A percentile compares a stretch with the other conserved stretches of the same genome.
Evolutionary conservation across 2,888 invertebrate genomes (phyloP).

Genomic region (Andrena bicolor): DNA sequence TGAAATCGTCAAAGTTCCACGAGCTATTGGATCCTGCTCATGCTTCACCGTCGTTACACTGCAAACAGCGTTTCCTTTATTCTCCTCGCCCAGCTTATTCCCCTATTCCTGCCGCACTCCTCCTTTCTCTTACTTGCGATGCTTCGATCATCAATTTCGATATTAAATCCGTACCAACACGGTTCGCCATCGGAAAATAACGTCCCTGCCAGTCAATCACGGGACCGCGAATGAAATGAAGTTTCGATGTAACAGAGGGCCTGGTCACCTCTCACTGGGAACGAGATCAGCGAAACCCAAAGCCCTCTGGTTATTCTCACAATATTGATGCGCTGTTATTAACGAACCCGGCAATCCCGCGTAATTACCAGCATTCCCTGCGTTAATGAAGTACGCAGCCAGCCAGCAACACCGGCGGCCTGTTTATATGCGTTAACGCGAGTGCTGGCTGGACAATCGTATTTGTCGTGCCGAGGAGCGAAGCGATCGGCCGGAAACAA

Average conservation of each 20-base stretch:
- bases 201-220: neutral
- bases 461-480: constrained; percentile 10
- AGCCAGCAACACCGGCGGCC: neutral
- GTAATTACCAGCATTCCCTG: constrained; percentile 25
- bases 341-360: constrained; percentile 23
- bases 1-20: constrained; percentile 2
- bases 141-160: too few relatives aligned
- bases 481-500: constrained; percentile 1
- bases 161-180: too few relatives aligned
- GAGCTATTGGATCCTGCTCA: neutral
- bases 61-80: too few relatives aligned
- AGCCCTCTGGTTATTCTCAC: constrained; percentile 25
- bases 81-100: too few relatives aligned
- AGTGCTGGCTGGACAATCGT: constrained; percentile 4
- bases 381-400: constrained; percentile 25
- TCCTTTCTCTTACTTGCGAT: too few relatives aligned
- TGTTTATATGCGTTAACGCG: constrained; percentile 16
- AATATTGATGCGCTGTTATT: constrained; percentile 5
- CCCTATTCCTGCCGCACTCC: too few relatives aligned
- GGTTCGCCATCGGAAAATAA: neutral
- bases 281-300: constrained; percentile 2
- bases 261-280: neutral
- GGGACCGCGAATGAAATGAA: constrained; percentile 13
- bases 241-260: neutral
- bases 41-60: neutral